phyloP scores from a whole-genome alignment of 2,888 invertebrate species.

The Rhamphomyia laevipes region DNA sequence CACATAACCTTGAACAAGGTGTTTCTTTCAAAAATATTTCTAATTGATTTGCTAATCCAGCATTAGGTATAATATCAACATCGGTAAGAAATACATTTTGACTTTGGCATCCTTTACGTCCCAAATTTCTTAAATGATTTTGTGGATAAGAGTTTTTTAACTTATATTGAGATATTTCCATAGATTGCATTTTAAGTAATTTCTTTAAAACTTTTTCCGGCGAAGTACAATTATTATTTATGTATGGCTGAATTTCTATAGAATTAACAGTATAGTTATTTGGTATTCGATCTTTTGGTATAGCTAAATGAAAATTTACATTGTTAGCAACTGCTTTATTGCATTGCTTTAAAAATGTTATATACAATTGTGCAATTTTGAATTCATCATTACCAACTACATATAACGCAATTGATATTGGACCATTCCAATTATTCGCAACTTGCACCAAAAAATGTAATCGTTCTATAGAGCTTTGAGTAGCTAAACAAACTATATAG shows the following conservation, averaged over 20 bases:
- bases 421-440: constrained; percentile 72
- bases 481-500: constrained; percentile 60
- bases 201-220: constrained; percentile 51
- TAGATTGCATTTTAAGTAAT: constrained; percentile 47
- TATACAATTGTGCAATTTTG: constrained; percentile 56
- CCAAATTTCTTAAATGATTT: constrained; percentile 78
- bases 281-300: constrained; percentile 49
- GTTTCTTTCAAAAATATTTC: constrained; percentile 53
- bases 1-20: constrained; percentile 55
- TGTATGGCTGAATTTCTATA: constrained; percentile 22
- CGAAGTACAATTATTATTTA: constrained; percentile 50
- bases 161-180: constrained; percentile 59
- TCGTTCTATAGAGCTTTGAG: constrained; percentile 76
- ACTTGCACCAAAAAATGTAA: constrained; percentile 66
- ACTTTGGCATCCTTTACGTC: constrained; percentile 72
- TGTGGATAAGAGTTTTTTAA: constrained; percentile 72
- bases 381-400: constrained; percentile 69
- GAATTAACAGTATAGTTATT: constrained; percentile 8
- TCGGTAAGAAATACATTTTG: constrained; percentile 75
- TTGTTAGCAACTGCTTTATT: constrained; percentile 59
- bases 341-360: constrained; percentile 64
- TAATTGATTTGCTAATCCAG: constrained; percentile 55
- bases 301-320: constrained; percentile 62
- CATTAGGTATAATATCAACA: constrained; percentile 76
- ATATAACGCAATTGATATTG: constrained; percentile 73